Evolutionary conservation across 2,113 vertebrate species (phyloP).

Genomic region (Zosterops pallidus): DNA sequence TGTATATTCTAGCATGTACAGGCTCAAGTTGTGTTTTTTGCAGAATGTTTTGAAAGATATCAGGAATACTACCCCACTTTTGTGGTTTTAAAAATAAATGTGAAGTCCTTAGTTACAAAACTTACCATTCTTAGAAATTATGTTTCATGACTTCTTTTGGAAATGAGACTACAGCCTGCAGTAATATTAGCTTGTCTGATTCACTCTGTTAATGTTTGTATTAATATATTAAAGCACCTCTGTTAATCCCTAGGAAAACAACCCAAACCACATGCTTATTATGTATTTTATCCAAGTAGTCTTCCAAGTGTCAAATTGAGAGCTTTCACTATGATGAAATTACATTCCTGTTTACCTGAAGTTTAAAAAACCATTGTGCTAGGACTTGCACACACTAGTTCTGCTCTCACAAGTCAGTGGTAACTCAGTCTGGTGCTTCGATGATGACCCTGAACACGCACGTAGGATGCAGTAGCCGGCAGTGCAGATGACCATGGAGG

Average conservation of each 20-base stretch:
- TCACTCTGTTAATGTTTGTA: background rate
- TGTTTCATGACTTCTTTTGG: background rate
- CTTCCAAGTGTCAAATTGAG: background rate
- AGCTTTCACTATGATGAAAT: background rate
- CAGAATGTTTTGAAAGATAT: background rate
- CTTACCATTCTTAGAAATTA: background rate
- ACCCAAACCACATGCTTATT: background rate
- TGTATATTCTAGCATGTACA: background rate
- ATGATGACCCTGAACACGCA: background rate
- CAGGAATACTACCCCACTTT: background rate
- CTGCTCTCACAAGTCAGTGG: background rate
- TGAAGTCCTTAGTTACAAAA: conserved; percentile 5
- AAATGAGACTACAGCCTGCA: background rate
- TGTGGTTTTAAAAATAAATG: conserved; percentile 5
- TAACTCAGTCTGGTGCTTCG: background rate
- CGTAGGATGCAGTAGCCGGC: background rate
- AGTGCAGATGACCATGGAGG: background rate
- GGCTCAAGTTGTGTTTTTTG: conserved; percentile 1
- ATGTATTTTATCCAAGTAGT: background rate
- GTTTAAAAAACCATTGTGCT: background rate
- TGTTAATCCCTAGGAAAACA: background rate
- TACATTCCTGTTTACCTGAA: conserved; percentile 21
- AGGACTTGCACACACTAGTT: background rate
- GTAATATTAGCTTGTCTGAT: conserved; percentile 3
- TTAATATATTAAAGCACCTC: background rate